A percentile compares a stretch with the other conserved stretches of the same genome.
These are phyloP conservation scores for Aphyosemion australe DNA, from an alignment of 2,113 vertebrate species.

Conservation along the genomic window DNA sequence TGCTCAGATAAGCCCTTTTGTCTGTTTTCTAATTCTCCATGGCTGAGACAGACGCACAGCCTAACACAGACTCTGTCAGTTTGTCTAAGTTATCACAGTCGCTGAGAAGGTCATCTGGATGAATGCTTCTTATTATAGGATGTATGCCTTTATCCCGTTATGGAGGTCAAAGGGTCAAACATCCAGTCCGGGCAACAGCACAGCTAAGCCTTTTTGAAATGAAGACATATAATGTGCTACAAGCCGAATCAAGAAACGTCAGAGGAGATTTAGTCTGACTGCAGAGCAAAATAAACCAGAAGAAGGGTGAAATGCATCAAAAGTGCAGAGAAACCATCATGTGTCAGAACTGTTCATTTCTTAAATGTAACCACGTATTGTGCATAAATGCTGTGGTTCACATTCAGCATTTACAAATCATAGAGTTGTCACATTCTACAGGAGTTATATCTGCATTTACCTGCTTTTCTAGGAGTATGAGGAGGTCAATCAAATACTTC, in stretches of 20 bases:
- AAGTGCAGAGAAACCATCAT: too few relatives aligned
- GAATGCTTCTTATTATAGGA: conserved; percentile 55
- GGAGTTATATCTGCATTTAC: too few relatives aligned
- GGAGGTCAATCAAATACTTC: too few relatives aligned
- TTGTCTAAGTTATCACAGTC: conserved; percentile 18
- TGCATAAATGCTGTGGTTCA: too few relatives aligned
- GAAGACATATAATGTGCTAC: conserved; percentile 13
- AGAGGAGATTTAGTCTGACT: conserved; percentile 5
- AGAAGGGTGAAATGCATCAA: neutral
- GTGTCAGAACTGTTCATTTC: too few relatives aligned
- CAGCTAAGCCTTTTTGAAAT: conserved; percentile 29
- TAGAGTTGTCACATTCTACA: too few relatives aligned
- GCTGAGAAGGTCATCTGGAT: conserved; percentile 60
- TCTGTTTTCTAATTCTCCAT: conserved; percentile 15
- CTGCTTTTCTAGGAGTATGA: too few relatives aligned
- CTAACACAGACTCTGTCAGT: conserved; percentile 14
- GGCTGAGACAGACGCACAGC: conserved; percentile 13
- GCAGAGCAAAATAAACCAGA: neutral
- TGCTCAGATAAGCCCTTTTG: conserved; percentile 37
- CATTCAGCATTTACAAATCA: too few relatives aligned
- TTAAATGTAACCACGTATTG: too few relatives aligned
- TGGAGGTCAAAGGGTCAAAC: conserved; percentile 58
- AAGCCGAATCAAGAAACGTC: conserved; percentile 31
- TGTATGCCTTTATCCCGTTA: conserved; percentile 36
- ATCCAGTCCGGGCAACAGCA: conserved; percentile 49